Base-by-base conservation (phyloP, 2,797 vertebrate species). In the Dallia pectoralis region DNA sequence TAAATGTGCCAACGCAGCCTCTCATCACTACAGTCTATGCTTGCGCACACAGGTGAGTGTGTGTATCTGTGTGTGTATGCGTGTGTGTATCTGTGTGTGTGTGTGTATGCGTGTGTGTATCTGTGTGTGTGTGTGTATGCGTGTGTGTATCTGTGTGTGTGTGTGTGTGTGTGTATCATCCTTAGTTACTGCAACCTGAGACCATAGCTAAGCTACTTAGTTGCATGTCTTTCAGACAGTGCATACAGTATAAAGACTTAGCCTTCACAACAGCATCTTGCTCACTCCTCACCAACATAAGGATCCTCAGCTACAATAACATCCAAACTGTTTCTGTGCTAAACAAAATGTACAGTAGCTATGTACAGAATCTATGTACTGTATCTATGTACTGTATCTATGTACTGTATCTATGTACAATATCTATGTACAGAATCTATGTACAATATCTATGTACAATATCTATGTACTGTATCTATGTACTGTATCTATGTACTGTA, bases 1-100 rank as follows among this genome's bases (percentile, higher is more conserved):
- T 75, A n/a, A 73, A 72, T 82, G 65, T 66, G 79, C 65, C 81
- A 75, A 86, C 69, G 80, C 59, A 82, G 29, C 72, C 83, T 78
- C 79, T 86, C 84, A 89, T 75, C 86, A 73, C 82, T 1, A 4
- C 59, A 51, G 62, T 69, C 30, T 74, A 65, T 8, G 70, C 56
- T 78, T 44, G 78, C 82, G 80, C 70, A 74, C 74, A 76, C 71
- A 32, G 25, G 65, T 66, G 68, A n/a, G 25, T 53, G 48, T 53
- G 72, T 74, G 71, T 56, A 11, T 53, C 48, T 53, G 44, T 36
- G 47, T 67, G 71, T 51, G 25, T 36, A 48, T 33, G 25, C 36
- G 48, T 53, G 72, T 74, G 71, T 56, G 18, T 53, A 64, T 53
- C 47, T 36, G 47, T 67, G 71, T 51, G 25, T 36, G 68, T 33